Evolutionary conservation across 1,140 invertebrate genomes (phyloP).

Genomic region (Drosophila azteca): DNA sequence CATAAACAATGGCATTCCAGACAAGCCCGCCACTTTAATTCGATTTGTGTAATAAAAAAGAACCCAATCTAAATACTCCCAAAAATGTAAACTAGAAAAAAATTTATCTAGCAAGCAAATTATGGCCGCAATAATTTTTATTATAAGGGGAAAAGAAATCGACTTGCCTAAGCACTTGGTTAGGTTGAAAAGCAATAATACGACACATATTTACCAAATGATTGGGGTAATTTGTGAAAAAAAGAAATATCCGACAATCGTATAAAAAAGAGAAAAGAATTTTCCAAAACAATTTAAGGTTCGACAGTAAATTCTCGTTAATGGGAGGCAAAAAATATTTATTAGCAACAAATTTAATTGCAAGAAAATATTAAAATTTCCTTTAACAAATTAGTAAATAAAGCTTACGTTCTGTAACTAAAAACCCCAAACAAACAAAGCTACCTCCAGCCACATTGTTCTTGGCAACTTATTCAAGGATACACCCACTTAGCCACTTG

Average conservation of each 20-base stretch:
- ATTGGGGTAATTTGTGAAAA: constrained; percentile 47
- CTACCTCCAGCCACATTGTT: too few relatives aligned
- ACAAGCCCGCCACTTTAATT: constrained; percentile 42
- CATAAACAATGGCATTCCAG: constrained; percentile 16
- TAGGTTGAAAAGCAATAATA: constrained; percentile 1
- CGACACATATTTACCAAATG: constrained; percentile 40
- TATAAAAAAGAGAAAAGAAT: background rate
- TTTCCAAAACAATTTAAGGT: constrained; percentile 1
- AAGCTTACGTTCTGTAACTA: too few relatives aligned
- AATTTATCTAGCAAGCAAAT: constrained; percentile 43
- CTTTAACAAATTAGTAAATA: too few relatives aligned
- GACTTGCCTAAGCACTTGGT: background rate
- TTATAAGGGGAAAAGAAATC: background rate
- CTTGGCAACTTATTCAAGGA: too few relatives aligned
- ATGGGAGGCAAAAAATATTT: background rate
- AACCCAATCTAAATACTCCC: constrained; percentile 24
- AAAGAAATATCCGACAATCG: background rate
- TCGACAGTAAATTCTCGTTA: background rate
- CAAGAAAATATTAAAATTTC: too few relatives aligned
- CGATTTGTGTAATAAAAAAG: constrained; percentile 34
- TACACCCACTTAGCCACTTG: too few relatives aligned
- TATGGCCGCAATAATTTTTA: constrained; percentile 8
- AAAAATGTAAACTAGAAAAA: constrained; percentile 48
- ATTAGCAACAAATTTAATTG: background rate
- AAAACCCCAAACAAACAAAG: too few relatives aligned